Evolutionary conservation across 2,797 vertebrate species (phyloP).

Genomic region (Scolopax rusticola): DNA sequence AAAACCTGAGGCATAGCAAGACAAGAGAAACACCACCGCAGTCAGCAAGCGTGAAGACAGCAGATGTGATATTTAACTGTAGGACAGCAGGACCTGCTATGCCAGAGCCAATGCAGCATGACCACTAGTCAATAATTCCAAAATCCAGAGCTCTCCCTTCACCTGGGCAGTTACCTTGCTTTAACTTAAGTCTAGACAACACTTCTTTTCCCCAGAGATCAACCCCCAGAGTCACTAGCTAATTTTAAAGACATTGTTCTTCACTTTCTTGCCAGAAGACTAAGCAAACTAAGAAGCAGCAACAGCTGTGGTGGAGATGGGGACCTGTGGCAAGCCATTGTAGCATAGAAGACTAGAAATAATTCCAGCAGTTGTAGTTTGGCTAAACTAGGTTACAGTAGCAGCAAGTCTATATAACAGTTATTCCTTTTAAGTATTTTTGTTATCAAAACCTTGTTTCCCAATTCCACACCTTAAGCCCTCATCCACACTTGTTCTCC

Average conservation of each 20-base stretch:
- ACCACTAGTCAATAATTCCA: background rate
- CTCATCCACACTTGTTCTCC: background rate
- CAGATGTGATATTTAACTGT: background rate
- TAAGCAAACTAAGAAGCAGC: background rate
- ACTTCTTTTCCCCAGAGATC: background rate
- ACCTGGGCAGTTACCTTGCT: background rate
- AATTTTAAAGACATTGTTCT: background rate
- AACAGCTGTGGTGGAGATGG: background rate
- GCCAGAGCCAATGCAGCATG: background rate
- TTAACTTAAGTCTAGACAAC: background rate
- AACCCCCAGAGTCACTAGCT: background rate
- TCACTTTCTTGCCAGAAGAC: background rate
- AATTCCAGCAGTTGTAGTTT: background rate
- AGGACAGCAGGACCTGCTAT: background rate
- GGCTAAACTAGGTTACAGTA: background rate
- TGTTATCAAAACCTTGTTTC: conserved; percentile 15
- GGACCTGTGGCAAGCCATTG: background rate
- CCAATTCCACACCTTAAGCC: background rate
- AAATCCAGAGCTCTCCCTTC: background rate
- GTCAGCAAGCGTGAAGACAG: background rate
- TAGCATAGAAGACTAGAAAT: background rate
- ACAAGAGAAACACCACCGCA: background rate
- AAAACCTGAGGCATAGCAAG: background rate
- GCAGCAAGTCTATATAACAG: background rate
- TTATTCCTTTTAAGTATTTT: conserved; percentile 49